Base-by-base conservation (phyloP, 92 coral and sea anemone species). In the Zoanthus solanderi region DNA sequence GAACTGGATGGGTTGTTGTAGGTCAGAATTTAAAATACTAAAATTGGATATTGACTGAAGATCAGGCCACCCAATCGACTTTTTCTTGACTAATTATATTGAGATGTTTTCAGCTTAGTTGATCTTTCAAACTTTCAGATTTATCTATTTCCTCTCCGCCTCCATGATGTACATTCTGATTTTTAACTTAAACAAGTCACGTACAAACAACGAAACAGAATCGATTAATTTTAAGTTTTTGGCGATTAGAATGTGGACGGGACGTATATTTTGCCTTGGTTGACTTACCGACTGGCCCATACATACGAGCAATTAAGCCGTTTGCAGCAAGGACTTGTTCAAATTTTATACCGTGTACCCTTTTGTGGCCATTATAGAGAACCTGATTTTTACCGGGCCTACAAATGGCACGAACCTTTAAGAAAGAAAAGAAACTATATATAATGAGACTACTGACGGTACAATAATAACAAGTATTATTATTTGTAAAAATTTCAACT, bases 281-380 rank as follows among this genome's bases (percentile, higher is more conserved):
- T 72, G 48, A 72, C 76, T 72, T 72, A 34, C 75, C 45, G 75
- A 71, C 75, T 28, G 75, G 75, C 75, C 75, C 75, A 69, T 69
- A 69, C 75, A 28, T 69, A 12, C 75, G 75, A 71, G 75, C 75
- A 71, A 71, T 71, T 37, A 71, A 15, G 44, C 75, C 47, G 44
- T 71, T 71, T 71, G 45, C 75, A 71, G 75, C 75, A 71, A 71
- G 75, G 75, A 71, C 75, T 71, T 71, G 75, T 71, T 71, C 45
- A 71, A 71, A 71, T 30, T 71, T 71, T 71, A 71, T 71, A 71
- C 45, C 42, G 42, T 37, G 42, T 37, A 37, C 42, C 42, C 42
- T 37, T 37, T 37, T 37, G 42, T 37, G 3, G 42, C 4, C 42
- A 37, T 2, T 37, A 37, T 37, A 37, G 42, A 37, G 2, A 37